phyloP scores from a whole-genome alignment of 92 coral and sea anemone genomes.

The Porites rus region DNA sequence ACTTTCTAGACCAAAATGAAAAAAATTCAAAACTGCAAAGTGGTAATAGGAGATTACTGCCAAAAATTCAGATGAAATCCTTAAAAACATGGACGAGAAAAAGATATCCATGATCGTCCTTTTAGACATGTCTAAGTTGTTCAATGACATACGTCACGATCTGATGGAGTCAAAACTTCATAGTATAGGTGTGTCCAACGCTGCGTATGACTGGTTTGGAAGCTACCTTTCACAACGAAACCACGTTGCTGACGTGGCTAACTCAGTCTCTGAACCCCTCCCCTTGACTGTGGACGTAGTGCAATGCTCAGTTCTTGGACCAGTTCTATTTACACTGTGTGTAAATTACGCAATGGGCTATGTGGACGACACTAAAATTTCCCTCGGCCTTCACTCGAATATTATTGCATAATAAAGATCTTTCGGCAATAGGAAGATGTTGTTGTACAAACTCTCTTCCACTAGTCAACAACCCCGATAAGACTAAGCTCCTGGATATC shows the following conservation, averaged over 20 bases:
- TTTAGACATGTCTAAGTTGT: slow-evolving; percentile 60
- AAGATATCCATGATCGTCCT: slow-evolving; percentile 47
- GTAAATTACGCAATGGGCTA: slow-evolving; percentile 46
- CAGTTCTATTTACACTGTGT: slow-evolving; percentile 39
- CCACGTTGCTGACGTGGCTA: slow-evolving; percentile 29
- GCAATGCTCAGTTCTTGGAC: slow-evolving; percentile 49
- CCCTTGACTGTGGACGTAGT: slow-evolving; percentile 38
- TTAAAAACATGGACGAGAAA: slow-evolving; percentile 54
- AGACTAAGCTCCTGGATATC: slow-evolving; percentile 64
- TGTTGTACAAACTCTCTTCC: slow-evolving; percentile 51
- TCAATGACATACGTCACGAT: slow-evolving; percentile 52
- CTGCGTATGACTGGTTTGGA: slow-evolving; percentile 45
- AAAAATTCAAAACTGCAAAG: slow-evolving; percentile 40
- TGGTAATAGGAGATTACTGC: slow-evolving; percentile 56
- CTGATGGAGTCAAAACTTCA: slow-evolving; percentile 21
- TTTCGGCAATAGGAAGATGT: slow-evolving; percentile 38
- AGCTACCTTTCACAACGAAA: slow-evolving; percentile 39
- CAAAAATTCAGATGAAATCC: slow-evolving; percentile 40
- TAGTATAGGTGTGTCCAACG: slow-evolving; percentile 27
- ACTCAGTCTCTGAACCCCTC: slow-evolving; percentile 26
- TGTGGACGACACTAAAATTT: slow-evolving; percentile 49
- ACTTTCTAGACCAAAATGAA: slow-evolving; percentile 41
- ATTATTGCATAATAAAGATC: slow-evolving; percentile 37
- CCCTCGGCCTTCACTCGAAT: slow-evolving; percentile 33
- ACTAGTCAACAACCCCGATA: slow-evolving; percentile 49